Evolutionary conservation across 2,113 vertebrate genomes (phyloP).

Genomic region (Puma concolor): DNA sequence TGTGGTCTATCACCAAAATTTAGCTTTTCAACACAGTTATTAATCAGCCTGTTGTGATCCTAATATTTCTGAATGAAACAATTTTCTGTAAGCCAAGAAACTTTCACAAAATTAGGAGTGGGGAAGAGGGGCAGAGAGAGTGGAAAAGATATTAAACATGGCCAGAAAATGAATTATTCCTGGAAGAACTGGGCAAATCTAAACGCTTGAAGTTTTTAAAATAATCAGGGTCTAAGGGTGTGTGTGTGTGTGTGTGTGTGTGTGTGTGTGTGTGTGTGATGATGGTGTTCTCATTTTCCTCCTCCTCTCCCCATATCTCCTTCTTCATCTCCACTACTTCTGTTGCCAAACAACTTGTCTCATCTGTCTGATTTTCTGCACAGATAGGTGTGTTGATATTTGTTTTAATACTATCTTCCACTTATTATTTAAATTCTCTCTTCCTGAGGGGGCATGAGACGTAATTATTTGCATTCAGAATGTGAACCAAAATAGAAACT

Average conservation of each 20-base stretch:
- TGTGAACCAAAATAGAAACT: not conserved
- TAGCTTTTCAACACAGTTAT: conserved; percentile 58
- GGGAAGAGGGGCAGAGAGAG: fast-evolving
- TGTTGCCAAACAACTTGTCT: not conserved
- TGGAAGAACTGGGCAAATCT: not conserved
- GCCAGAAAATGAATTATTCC: not conserved
- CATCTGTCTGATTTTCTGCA: not conserved
- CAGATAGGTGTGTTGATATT: not conserved
- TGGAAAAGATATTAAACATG: not conserved
- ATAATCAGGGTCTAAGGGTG: not conserved
- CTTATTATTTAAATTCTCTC: not conserved
- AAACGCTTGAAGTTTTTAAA: not conserved
- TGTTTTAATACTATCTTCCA: not conserved
- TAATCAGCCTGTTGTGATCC: conserved; percentile 44
- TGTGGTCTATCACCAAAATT: conserved; percentile 46
- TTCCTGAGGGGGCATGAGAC: not conserved
- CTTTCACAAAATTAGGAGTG: not conserved
- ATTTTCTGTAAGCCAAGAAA: not conserved
- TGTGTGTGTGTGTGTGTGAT: not conserved
- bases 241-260: not conserved
- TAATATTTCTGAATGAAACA: conserved; percentile 29
- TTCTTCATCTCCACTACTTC: not conserved
- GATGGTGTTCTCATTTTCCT: no score
- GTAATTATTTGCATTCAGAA: not conserved
- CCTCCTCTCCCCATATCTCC: not conserved